Base-by-base conservation (phyloP, 2,888 invertebrate species). In the Drosophila histrio region DNA sequence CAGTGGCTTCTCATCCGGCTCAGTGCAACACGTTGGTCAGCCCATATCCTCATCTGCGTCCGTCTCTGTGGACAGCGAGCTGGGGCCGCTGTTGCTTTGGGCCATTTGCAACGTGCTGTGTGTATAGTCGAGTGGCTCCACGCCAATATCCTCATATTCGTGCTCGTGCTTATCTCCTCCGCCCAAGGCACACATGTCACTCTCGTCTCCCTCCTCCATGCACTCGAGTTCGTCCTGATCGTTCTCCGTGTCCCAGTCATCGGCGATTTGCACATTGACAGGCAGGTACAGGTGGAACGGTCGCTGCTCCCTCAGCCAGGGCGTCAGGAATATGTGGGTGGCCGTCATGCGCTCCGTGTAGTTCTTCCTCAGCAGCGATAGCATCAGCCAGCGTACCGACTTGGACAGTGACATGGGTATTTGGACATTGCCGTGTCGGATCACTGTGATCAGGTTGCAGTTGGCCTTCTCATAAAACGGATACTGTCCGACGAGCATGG, bases 401-500 rank as follows among this genome's bases (percentile, higher is more conserved):
- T 84, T 86, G 30, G 91, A 88, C 0, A 91, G 49, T 24, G 77
- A 72, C 39, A 79, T 71, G 3, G 91, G 91, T 32, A 91, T 87
- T 59, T 90, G 90, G n/a, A 91, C 89, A 58, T 89, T 89, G 39
- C 90, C 89, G 38, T 91, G 91, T 0, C 91, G 80, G 34, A 91
- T 91, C 3, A 91, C 86, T 4, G 90, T 90, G 13, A 91, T 91
- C n/a, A 91, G 78, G 67, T 90, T 91, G 69, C 90, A 90, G 54
- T 91, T 91, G 53, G 89, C 89, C 72, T 90, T 90, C 66, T 91
- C 91, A 59, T 91, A 91, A 62, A 91, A 91, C n/a, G 91, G 91
- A 79, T 92, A 92, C 60, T 90, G 90, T 1, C 91, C 91, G 30
- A 91, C 90, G 1, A 91, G 82, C 90, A 91, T 91, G 1, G 91